These are phyloP conservation scores for Pangasius macronema DNA, from an alignment of 2,797 vertebrate species.

Conservation along the genomic window DNA sequence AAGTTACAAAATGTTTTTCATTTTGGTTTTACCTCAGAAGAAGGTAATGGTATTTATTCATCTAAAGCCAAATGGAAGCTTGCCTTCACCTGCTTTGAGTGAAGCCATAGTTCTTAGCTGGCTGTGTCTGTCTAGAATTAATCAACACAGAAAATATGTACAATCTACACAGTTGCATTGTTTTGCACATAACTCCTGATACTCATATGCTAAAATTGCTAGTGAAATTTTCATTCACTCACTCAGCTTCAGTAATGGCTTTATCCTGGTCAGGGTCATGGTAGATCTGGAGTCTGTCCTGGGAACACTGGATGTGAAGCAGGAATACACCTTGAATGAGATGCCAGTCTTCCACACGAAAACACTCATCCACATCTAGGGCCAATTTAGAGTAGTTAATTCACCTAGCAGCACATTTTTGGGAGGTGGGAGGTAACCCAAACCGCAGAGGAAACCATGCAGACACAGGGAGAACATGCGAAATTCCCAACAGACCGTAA, in stretches of 20 bases:
- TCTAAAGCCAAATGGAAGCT: slow-evolving; percentile 21
- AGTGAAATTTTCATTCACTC: neutral
- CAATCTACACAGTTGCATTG: neutral
- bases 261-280: neutral
- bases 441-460: neutral
- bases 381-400: neutral
- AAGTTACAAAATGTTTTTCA: slow-evolving; percentile 30
- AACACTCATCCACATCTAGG: neutral
- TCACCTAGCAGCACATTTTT: neutral
- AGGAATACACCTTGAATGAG: neutral
- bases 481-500: neutral
- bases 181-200: neutral
- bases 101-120: neutral
- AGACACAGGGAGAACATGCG: neutral
- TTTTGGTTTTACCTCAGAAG: slow-evolving; percentile 15
- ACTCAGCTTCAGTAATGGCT: neutral
- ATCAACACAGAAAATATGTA: slow-evolving; percentile 1
- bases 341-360: neutral
- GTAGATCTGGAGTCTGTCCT: neutral
- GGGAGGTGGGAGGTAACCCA: neutral
- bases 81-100: slow-evolving; percentile 32
- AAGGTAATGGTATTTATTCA: slow-evolving; percentile 27
- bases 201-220: neutral
- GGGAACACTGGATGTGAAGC: too few relatives aligned
- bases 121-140: neutral